Percentiles rank a stretch among this genome's conserved stretches.
Conservation (phyloP, 2,797 vertebrate species). For the Myotis myotis region DNA sequence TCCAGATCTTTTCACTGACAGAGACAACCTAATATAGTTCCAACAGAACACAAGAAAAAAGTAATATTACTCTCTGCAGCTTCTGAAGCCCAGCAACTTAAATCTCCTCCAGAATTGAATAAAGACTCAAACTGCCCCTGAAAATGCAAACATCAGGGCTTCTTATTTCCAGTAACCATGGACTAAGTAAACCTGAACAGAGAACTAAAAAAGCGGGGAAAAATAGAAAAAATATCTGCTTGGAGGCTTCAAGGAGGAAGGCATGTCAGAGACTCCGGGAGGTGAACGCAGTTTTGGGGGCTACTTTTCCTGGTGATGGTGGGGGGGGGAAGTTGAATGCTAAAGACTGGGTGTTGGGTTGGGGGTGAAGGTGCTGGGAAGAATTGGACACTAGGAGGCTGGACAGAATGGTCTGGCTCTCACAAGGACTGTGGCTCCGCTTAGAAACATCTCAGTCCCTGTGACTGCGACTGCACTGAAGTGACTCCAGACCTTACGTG, state of each 20-base stretch:
- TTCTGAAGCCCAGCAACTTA: background rate
- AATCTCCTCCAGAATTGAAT: background rate
- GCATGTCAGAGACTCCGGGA: background rate
- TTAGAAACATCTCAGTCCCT: background rate
- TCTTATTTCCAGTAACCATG: background rate
- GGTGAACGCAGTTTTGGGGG: background rate
- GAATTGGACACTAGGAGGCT: background rate
- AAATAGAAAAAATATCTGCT: background rate
- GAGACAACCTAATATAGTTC: background rate
- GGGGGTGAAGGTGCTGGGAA: background rate
- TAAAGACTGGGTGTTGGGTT: background rate
- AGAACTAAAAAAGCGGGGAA: background rate
- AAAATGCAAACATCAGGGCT: background rate
- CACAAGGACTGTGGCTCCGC: background rate
- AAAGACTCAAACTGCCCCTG: background rate
- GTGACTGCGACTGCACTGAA: background rate
- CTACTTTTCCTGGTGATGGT: background rate
- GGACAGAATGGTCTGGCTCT: background rate
- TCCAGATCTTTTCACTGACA: background rate
- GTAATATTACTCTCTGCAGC: background rate
- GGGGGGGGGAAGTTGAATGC: background rate
- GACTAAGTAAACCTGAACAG: constrained; percentile 8
- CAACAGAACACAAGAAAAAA: background rate
- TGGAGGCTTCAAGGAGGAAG: background rate
- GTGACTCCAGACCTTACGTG: background rate